Evolutionary conservation across 2,113 vertebrate genomes (phyloP).

Genomic region (Asarcornis scutulata): DNA sequence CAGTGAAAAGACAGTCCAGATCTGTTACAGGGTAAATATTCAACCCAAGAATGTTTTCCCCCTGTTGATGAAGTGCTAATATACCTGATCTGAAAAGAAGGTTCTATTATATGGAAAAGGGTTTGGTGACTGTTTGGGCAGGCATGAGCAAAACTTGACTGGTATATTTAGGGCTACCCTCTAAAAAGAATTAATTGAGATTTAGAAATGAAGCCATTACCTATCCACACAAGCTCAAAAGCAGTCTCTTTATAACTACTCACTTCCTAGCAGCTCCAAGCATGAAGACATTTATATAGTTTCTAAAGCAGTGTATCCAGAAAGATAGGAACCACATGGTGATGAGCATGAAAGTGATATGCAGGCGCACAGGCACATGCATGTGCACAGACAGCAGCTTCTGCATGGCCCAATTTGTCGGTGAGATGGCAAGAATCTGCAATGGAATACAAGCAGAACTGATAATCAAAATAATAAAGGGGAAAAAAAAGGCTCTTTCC

Average conservation of each 20-base stretch:
- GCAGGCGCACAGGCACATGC: not conserved
- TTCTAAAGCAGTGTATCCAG: not conserved
- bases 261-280: not conserved
- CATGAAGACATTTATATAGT: not conserved
- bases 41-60: not conserved
- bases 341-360: not conserved
- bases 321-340: not conserved
- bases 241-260: not conserved
- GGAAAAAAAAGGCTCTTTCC: slow-evolving; percentile 22
- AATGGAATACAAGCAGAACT: not conserved
- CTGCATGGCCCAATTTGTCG: not conserved
- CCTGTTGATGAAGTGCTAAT: not conserved
- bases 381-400: not conserved
- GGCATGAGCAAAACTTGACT: not conserved
- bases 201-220: not conserved
- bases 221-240: not conserved
- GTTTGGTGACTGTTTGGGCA: not conserved
- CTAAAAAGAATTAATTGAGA: not conserved
- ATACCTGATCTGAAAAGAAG: not conserved
- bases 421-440: not conserved
- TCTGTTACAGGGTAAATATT: not conserved
- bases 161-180: not conserved
- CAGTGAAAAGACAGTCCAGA: not conserved
- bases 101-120: not conserved
- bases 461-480: slow-evolving; percentile 24